Evolutionary conservation across 2,113 vertebrate species (phyloP), one percentile per base, ranked within the genome.

Genomic region (Rhea pennata): DNA sequence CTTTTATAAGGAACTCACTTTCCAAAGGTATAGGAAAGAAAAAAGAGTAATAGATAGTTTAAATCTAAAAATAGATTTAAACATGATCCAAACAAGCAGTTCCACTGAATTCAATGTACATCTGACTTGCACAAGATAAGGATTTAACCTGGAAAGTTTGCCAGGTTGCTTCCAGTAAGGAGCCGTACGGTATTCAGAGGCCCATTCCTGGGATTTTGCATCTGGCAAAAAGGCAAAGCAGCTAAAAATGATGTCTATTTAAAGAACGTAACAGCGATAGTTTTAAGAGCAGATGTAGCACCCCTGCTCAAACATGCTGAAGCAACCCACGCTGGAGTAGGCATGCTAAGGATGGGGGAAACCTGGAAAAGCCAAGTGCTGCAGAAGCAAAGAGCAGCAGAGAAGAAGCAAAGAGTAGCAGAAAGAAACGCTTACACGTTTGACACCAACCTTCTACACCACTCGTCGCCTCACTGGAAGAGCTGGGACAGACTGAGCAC

Each of bases 241-340:
- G 1, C 6, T 19, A 12, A 6, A 69, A 59, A 11, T 4, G 23
- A 70, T 36, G 29, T 67, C 13, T 20, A 3, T 1, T 31, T 21
- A 54, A 27, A 42, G 22, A 26, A 23, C 21, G 42, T 15, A 66
- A n/a, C 6, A 5, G 0, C 7, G 3, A 36, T 8, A 54, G n/a
- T 42, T 8, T 16, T 10, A 36, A 67, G 15, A 78, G 17, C 11
- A 6, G 23, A 12, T 0, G 0, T 5, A 23, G 27, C 50, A 59
- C 33, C 15, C 5, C 39, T 33, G 14, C 33, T 50, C 40, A 50
- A 78, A 31, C 4, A 3, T 11, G 22, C 9, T 21, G 8, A 48
- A 22, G 36, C 21, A 39, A 44, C 6, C 15, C 40, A 29, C 2
- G 0, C 12, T 0, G 0, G 12, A 44, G 22, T 16, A 46, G 36